Evolutionary conservation across 2,888 invertebrate genomes (phyloP), one percentile per base, ranked within the genome.

Genomic region (Poecilobothrus nobilitatus): DNA sequence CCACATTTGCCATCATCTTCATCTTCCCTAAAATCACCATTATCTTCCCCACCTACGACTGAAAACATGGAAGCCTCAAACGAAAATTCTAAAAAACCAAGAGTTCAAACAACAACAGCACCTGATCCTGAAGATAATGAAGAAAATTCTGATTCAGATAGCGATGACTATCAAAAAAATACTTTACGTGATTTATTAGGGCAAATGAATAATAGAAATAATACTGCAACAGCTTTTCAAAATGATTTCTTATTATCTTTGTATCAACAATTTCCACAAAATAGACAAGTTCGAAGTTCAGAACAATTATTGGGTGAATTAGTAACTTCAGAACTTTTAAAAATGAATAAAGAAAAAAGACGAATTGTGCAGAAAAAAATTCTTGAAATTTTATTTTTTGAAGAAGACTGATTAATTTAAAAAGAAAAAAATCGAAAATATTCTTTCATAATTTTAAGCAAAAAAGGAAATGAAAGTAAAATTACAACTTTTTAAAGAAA

Each of bases 301-400:
- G 82, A 82, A 69, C 80, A 82, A 71, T 73, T 82, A 44, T 74
- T 82, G 22, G 82, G 82, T 12, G 82, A 82, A 71, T 72, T 82
- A 65, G 82, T 82, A 0, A 82, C 82, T 65, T 79, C 81, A 2
- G 82, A 82, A 71, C 72, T 82, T 12, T 71, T 81, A 1, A 82
- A 81, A 74, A 82, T 82, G 82, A 77, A 76, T 67, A 79, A 78
- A 70, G 82, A 82, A 69, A 76, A 79, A 18, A 78, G 81, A 61
- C 81, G 80, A 75, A 75, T 75, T 68, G 81, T 78, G 21, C 81
- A 82, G 67, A 81, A 80, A 70, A 75, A 80, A 69, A 82, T 82
- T 64, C 74, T 82, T 62, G 81, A 82, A 75, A 81, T 82, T 71
- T 75, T 82, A 65, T 82, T 82, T 70, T 81, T 82, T 69, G 81